Conservation (phyloP, 53 echinoderm and acorn worm species). For the Apostichopus leukothele region DNA sequence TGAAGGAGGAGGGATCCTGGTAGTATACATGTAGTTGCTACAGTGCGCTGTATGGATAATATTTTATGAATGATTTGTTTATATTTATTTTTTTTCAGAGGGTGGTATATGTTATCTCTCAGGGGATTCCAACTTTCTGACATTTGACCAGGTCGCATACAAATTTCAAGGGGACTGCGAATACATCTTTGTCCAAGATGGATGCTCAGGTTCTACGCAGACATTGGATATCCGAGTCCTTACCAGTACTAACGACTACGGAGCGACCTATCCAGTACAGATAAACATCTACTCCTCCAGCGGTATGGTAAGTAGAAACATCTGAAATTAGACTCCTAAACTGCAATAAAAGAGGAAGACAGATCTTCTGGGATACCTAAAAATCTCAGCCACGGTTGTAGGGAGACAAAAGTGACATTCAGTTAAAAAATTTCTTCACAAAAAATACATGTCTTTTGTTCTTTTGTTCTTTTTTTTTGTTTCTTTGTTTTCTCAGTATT, state of each 20-base stretch:
- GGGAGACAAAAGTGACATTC: too few relatives aligned
- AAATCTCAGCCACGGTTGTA: too few relatives aligned
- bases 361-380: too few relatives aligned
- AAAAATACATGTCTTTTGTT: too few relatives aligned
- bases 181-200: conserved; percentile 67
- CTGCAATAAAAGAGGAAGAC: too few relatives aligned
- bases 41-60: neutral
- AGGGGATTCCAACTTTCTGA: conserved; percentile 82
- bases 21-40: neutral
- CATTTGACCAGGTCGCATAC: conserved; percentile 71
- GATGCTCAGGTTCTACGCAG: neutral
- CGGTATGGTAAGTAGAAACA: neutral
- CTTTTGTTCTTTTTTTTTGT: too few relatives aligned
- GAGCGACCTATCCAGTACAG: conserved; percentile 13
- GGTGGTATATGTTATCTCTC: conserved; percentile 82
- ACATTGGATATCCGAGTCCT: conserved; percentile 54
- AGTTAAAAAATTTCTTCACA: too few relatives aligned
- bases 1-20: neutral
- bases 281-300: conserved; percentile 22
- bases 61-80: neutral
- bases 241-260: conserved; percentile 50
- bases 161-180: conserved; percentile 72
- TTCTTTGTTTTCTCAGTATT: too few relatives aligned
- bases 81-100: conserved; percentile 45
- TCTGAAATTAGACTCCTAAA: too few relatives aligned